Conservation (phyloP, 2,888 invertebrate species). For the Chorisops tibialis region DNA sequence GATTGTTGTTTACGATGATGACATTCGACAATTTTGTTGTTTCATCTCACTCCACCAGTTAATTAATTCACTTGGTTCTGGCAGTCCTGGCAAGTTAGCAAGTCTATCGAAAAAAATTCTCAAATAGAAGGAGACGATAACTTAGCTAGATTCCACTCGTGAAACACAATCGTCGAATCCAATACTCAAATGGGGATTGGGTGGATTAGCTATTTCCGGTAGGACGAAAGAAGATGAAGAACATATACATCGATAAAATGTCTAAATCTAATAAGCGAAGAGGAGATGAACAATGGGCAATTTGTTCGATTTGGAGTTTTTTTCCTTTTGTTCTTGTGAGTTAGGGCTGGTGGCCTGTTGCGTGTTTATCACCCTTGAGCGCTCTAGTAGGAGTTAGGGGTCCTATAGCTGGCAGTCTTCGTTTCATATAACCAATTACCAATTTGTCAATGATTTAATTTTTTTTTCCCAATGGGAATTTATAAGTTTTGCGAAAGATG, state of each 20-base stretch:
- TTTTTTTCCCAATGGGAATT: neutral
- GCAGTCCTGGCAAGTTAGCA: neutral
- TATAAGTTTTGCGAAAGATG: no score
- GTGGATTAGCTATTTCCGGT: no score
- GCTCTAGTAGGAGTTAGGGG: neutral
- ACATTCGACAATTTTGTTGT: conserved; percentile 1
- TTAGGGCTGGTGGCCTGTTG: neutral
- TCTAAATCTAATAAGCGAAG: neutral
- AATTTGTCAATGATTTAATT: conserved; percentile 12
- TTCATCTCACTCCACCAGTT: neutral
- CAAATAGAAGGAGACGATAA: no score
- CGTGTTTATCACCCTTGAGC: neutral
- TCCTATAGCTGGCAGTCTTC: neutral
- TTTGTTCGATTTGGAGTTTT: neutral
- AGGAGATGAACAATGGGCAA: neutral
- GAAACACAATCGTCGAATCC: no score
- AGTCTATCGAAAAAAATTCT: no score
- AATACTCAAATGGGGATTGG: no score
- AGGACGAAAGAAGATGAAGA: neutral
- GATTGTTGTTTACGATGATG: neutral
- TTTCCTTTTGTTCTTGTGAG: neutral
- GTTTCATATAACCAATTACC: neutral
- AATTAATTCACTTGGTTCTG: neutral
- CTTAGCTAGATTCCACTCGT: no score
- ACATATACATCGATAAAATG: neutral